phyloP scores from a whole-genome alignment of 2,797 vertebrate genomes.

The Xiphophorus birchmanni region DNA sequence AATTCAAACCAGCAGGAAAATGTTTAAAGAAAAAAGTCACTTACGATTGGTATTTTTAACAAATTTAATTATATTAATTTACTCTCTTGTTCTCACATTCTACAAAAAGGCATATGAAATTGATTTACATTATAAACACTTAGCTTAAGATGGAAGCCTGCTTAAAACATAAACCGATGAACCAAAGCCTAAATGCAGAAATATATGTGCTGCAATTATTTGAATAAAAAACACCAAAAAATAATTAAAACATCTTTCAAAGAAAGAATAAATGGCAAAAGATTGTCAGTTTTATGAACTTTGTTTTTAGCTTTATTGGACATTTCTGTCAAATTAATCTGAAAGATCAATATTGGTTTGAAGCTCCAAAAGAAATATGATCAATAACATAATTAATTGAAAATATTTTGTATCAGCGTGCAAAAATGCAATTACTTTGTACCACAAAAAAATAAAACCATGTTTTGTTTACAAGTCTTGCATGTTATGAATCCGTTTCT shows the following conservation, averaged over 20 bases:
- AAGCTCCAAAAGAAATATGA: neutral
- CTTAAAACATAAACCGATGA: neutral
- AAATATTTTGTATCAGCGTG: neutral
- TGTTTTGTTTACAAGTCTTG: neutral
- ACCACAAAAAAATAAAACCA: neutral
- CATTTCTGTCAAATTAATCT: neutral
- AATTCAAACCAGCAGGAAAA: neutral
- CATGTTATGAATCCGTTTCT: conserved; percentile 4
- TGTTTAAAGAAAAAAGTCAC: neutral
- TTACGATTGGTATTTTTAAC: neutral
- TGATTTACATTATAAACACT: neutral
- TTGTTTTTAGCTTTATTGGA: neutral
- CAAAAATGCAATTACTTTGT: neutral
- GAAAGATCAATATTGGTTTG: neutral
- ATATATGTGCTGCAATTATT: neutral
- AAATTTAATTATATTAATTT: neutral
- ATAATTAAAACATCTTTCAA: neutral
- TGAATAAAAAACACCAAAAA: neutral
- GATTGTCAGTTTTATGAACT: neutral
- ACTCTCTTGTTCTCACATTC: neutral
- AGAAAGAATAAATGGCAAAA: neutral
- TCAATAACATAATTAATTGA: neutral
- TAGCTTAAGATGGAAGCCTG: neutral
- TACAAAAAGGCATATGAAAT: neutral
- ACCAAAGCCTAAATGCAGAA: neutral